These are phyloP conservation scores for Sweltsa coloradensis DNA, from an alignment of 1,140 invertebrate genomes.

Conservation along the genomic window DNA sequence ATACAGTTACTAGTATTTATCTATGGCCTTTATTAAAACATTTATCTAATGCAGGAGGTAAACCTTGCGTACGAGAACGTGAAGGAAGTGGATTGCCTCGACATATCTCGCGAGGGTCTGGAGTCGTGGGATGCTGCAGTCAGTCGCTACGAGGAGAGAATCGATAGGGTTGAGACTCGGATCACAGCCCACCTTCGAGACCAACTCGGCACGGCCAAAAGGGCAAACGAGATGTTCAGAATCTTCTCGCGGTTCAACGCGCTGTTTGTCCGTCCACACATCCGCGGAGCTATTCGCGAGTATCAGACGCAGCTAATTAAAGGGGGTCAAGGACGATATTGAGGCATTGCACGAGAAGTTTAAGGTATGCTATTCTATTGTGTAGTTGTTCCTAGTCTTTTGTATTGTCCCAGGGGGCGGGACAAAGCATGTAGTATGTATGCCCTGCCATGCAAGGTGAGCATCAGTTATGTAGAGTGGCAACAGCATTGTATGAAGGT, in stretches of 20 bases:
- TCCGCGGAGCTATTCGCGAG: slow-evolving; percentile 94
- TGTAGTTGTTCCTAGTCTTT: too few relatives aligned
- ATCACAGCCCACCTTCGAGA: slow-evolving; percentile 94
- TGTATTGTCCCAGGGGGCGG: too few relatives aligned
- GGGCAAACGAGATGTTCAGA: slow-evolving; percentile 99
- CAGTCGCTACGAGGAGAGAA: slow-evolving; percentile 89
- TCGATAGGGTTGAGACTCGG: slow-evolving; percentile 92
- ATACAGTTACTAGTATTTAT: too few relatives aligned
- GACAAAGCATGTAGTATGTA: too few relatives aligned
- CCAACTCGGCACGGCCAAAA: slow-evolving; percentile 94
- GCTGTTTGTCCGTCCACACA: slow-evolving; percentile 95
- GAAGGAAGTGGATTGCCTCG: slow-evolving; percentile 96
- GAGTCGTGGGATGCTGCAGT: slow-evolving; percentile 97
- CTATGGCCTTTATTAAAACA: too few relatives aligned
- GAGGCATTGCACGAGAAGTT: slow-evolving; percentile 96
- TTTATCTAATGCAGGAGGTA: slow-evolving; percentile 69
- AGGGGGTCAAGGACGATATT: slow-evolving; percentile 98
- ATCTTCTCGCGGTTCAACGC: slow-evolving; percentile 98
- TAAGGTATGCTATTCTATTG: slow-evolving; percentile 57
- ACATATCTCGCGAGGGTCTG: slow-evolving; percentile 91
- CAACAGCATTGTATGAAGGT: too few relatives aligned
- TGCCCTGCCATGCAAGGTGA: too few relatives aligned
- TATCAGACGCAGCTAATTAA: slow-evolving; percentile 99
- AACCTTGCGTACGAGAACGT: slow-evolving; percentile 97
- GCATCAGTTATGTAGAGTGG: too few relatives aligned